Conservation (phyloP, 2,888 invertebrate species). For the Tachina grossa region DNA sequence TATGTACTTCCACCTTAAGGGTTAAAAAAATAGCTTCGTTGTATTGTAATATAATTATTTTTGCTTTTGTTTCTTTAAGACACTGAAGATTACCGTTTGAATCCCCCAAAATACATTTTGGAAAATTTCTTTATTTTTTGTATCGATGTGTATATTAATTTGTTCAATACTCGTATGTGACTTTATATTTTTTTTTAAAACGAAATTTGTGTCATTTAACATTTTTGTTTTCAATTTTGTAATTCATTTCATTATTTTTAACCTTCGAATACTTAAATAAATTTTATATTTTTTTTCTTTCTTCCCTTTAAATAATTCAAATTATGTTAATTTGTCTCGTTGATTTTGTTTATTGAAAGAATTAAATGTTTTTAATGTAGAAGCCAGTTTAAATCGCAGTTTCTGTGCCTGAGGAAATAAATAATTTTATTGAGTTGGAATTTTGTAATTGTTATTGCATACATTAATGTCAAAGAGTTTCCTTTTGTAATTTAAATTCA, state of each 20-base stretch:
- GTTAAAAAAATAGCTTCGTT: no score
- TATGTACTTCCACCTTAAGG: no score
- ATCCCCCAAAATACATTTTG: no score
- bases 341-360: slow-evolving; percentile 3
- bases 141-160: not conserved
- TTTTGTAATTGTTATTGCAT: no score
- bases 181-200: not conserved
- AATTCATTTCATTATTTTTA: slow-evolving; percentile 10
- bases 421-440: no score
- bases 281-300: not conserved
- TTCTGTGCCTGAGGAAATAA: not conserved
- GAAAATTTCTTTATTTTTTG: not conserved
- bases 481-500: no score
- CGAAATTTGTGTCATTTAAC: not conserved
- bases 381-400: not conserved
- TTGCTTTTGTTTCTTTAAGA: no score
- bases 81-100: no score
- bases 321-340: slow-evolving; percentile 35
- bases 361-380: not conserved
- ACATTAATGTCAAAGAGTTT: no score
- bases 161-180: slow-evolving; percentile 4
- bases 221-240: slow-evolving; percentile 7
- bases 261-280: not conserved
- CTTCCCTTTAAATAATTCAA: slow-evolving; percentile 27
- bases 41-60: no score